These are phyloP conservation scores for Melolontha melolontha DNA, from an alignment of 2,888 invertebrate genomes.

Conservation along the genomic window DNA sequence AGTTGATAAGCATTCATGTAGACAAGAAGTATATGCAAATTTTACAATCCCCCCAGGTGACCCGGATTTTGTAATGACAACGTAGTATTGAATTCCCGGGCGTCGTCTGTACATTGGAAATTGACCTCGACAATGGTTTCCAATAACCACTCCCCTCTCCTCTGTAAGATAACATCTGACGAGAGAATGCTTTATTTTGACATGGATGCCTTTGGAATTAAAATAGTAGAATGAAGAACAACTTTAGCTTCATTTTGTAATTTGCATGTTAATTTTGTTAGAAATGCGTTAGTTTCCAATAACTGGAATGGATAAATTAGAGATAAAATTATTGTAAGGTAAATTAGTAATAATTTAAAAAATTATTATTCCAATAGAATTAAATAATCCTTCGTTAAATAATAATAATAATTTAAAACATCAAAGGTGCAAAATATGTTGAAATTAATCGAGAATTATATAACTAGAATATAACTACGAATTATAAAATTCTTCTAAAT, in stretches of 20 bases:
- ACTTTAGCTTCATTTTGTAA: neutral
- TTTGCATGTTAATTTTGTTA: no score
- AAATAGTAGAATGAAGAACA: neutral
- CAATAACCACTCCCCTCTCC: neutral
- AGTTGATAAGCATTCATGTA: constrained; percentile 33
- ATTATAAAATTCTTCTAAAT: no score
- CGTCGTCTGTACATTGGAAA: constrained; percentile 32
- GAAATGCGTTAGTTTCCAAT: no score
- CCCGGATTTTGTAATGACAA: constrained; percentile 36
- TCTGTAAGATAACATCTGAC: neutral
- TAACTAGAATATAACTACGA: no score
- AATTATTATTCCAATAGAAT: no score
- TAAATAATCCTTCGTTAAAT: no score
- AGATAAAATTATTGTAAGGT: no score
- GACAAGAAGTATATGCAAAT: constrained; percentile 38
- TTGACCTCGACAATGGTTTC: constrained; percentile 38
- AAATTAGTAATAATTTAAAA: no score
- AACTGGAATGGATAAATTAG: no score
- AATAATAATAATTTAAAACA: no score
- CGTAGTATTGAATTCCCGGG: constrained; percentile 36
- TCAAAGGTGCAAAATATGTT: no score
- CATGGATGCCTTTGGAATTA: neutral
- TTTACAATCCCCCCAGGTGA: constrained; percentile 31
- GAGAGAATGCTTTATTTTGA: neutral
- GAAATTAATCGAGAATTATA: no score